Conservation (phyloP, 1,140 invertebrate genomes). For the Musca domestica region DNA sequence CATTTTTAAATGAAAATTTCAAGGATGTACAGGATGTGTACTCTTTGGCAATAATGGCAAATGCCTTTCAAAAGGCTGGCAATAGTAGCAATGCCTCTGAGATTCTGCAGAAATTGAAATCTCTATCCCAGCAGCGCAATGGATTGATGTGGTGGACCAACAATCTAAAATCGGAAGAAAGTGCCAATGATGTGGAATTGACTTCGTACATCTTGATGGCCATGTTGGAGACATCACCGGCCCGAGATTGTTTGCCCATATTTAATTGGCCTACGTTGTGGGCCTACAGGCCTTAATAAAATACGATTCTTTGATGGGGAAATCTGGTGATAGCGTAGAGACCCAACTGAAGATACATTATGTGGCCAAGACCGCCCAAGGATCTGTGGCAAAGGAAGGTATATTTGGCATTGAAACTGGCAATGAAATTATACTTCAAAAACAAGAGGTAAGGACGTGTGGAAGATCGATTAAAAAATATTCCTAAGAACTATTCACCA, state of each 20-base stretch:
- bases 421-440: neutral
- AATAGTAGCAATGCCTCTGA: neutral
- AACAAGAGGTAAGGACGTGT: neutral
- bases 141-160: neutral
- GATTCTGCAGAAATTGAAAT: neutral
- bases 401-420: neutral
- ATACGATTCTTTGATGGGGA: constrained; percentile 7
- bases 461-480: too few relatives aligned
- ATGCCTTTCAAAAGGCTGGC: neutral
- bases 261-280: constrained; percentile 68
- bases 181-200: constrained; percentile 66
- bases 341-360: too few relatives aligned
- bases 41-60: constrained; percentile 4
- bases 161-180: neutral
- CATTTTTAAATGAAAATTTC: neutral
- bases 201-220: constrained; percentile 72
- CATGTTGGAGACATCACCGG: constrained; percentile 57
- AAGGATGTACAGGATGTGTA: neutral
- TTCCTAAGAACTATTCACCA: too few relatives aligned
- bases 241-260: constrained; percentile 56
- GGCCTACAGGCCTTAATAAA: constrained; percentile 65
- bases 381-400: neutral
- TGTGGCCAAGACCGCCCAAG: too few relatives aligned
- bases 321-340: too few relatives aligned
- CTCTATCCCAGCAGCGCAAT: neutral